Base-by-base conservation (phyloP, 2,113 vertebrate species). In the Motacilla tschutschensis region DNA sequence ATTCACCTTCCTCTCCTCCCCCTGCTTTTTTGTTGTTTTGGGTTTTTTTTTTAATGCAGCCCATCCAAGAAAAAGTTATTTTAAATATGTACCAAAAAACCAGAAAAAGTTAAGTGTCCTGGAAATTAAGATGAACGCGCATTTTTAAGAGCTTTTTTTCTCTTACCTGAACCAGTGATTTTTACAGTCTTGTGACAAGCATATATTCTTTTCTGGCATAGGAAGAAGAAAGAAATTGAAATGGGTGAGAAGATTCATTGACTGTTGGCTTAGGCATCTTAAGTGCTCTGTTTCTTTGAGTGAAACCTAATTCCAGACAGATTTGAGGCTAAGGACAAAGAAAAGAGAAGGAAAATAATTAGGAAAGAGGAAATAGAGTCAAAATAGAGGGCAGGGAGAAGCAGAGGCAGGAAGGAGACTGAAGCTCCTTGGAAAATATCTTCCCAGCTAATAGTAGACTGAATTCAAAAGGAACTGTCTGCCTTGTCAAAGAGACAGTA, bases 11-110 rank as follows among this genome's bases (percentile, higher is more conserved):
- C 6, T 17, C 6, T 26, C 6, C 8, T 20, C 6, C 21, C 2
- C 6, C 3, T 22, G 3, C 0, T 19, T n/a, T 51, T 77, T 38
- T 38, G 31, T 40, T 9, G 4, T 25, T 53, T 24, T n/a, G 4
- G 18, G 12, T 0, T 28, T 36, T 38, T 38, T 51, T 65, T 16
- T 51, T 12, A 21, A 41, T 13, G 4, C 4, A 44, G 69, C 6
- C 7, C 17, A 5, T 40, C 10, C 33, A 35, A 40, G 24, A 50
- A 3, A 40, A 78, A 48, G 29, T 36, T 33, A 43, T 58, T 53
- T 53, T 12, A 66, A 74, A 75, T 20, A 40, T 9, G 7, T 28
- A 58, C 5, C 47, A 58, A 26, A 11, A 11, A 54, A 40, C 46
- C 0, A 44, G 5, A 58, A 73, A 40, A 46, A 16, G 2, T 14